Conservation (phyloP, 2,797 vertebrate genomes). For the Heteromormyrus szaboi region DNA sequence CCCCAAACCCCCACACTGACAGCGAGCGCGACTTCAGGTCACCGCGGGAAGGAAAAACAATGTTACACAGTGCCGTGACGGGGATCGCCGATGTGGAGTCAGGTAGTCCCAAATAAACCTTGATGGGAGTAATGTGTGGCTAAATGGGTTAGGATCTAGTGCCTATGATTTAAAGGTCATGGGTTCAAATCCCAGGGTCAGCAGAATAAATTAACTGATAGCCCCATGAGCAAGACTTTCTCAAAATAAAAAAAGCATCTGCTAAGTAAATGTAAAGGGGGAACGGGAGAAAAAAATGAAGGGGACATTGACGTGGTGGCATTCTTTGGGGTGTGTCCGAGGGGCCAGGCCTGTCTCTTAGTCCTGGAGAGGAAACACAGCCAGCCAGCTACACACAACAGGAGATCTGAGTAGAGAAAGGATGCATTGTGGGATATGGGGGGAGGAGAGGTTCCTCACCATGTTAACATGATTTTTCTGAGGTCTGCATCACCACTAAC, state of each 20-base stretch:
- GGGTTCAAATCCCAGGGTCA: background rate
- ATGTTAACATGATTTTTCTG: background rate
- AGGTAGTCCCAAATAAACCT: background rate
- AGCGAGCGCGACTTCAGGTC: background rate
- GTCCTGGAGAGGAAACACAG: background rate
- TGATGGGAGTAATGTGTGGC: background rate
- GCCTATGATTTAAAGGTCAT: background rate
- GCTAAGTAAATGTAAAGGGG: background rate
- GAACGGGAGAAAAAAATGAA: background rate
- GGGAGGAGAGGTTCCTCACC: background rate
- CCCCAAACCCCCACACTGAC: background rate
- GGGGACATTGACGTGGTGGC: background rate
- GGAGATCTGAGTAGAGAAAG: constrained; percentile 28
- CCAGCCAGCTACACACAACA: background rate
- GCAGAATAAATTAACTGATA: background rate
- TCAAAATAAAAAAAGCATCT: background rate
- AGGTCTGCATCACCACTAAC: background rate
- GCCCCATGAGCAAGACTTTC: background rate
- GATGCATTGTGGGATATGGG: background rate
- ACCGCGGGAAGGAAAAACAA: background rate
- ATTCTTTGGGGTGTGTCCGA: background rate
- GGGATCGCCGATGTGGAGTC: background rate
- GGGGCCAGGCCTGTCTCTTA: background rate
- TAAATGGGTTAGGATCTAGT: background rate
- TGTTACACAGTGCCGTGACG: background rate